These are phyloP conservation scores for Rotaria sp. DNA, from an alignment of 2,888 invertebrate species.

Conservation along the genomic window DNA sequence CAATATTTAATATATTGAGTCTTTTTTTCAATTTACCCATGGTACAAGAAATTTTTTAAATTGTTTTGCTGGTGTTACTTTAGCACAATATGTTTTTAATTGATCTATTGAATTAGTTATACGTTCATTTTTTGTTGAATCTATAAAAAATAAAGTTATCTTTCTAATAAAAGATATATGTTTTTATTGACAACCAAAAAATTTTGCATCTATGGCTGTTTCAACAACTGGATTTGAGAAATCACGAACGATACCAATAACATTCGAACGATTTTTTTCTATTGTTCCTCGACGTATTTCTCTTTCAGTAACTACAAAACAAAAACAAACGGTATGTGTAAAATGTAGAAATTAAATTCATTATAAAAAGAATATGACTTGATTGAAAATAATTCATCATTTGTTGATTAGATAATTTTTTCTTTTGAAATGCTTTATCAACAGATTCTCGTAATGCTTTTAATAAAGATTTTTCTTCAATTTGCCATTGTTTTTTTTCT, in stretches of 20 bases:
- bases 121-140: not conserved
- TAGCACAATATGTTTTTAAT: not conserved
- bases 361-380: not conserved
- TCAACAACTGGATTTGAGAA: not conserved
- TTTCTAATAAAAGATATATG: no score
- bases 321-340: no score
- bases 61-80: not conserved
- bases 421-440: not conserved
- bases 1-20: not conserved
- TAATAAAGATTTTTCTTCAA: not conserved
- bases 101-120: not conserved
- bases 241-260: not conserved
- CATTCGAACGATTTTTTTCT: not conserved
- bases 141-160: not conserved
- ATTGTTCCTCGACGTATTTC: not conserved
- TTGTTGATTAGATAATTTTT: not conserved
- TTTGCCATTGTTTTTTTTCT: slow-evolving; percentile 11
- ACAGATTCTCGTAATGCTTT: not conserved
- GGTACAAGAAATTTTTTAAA: not conserved
- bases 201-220: not conserved
- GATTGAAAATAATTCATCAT: not conserved
- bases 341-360: no score
- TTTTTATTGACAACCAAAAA: not conserved
- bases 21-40: not conserved
- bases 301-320: not conserved